Conservation (phyloP, 2,113 vertebrate species). For the Mirza zaza region DNA sequence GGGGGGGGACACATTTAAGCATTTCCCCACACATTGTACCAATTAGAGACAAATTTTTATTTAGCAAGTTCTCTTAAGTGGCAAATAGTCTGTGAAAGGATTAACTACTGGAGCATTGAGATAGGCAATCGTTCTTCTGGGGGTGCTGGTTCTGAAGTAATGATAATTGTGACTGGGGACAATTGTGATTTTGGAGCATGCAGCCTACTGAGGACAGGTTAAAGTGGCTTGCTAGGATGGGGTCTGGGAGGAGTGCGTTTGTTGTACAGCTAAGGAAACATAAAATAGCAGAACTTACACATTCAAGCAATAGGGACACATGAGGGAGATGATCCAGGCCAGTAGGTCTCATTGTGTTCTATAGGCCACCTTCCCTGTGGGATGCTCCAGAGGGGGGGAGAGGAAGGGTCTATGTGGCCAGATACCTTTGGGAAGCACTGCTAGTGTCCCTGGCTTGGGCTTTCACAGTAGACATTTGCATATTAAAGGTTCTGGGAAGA, state of each 20-base stretch:
- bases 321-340: neutral
- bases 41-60: neutral
- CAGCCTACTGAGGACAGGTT: neutral
- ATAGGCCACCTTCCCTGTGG: neutral
- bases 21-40: neutral
- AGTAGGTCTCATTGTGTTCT: neutral
- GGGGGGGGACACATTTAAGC: neutral
- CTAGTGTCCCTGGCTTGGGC: neutral
- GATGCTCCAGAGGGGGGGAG: neutral
- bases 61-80: neutral
- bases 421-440: neutral
- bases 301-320: rapidly evolving
- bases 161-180: neutral
- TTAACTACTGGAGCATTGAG: neutral
- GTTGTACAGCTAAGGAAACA: neutral
- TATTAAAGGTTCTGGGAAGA: neutral
- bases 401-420: neutral
- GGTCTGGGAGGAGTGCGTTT: neutral
- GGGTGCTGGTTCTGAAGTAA: neutral
- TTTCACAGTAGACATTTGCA: neutral
- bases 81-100: neutral
- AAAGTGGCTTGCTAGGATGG: neutral
- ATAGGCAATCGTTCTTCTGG: neutral
- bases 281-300: neutral
- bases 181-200: neutral